Evolutionary conservation across 1,140 invertebrate genomes (phyloP).

Genomic region (Calliopsis andreniformis): DNA sequence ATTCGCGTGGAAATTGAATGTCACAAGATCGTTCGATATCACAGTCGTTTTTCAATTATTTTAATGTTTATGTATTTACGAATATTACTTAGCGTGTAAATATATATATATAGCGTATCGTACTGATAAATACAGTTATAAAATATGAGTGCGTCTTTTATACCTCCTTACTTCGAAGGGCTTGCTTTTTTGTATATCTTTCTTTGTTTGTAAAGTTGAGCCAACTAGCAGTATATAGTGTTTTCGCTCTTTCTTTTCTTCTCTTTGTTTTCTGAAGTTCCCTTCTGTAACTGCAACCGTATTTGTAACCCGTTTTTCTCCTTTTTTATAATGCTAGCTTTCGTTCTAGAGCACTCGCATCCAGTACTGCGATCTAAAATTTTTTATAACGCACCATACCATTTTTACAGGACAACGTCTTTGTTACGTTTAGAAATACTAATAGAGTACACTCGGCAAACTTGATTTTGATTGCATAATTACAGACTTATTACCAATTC

Average conservation of each 20-base stretch:
- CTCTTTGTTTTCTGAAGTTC: slow-evolving; percentile 40
- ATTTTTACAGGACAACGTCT: slow-evolving; percentile 66
- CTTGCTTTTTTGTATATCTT: slow-evolving; percentile 58
- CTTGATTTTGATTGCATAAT: too few relatives aligned
- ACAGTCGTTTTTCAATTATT: slow-evolving; percentile 80
- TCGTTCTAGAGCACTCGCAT: slow-evolving; percentile 50
- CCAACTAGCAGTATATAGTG: slow-evolving; percentile 43
- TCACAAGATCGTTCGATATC: slow-evolving; percentile 82
- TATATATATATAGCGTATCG: slow-evolving; percentile 77
- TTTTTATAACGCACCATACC: slow-evolving; percentile 56
- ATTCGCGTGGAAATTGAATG: slow-evolving; percentile 79
- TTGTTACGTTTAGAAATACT: slow-evolving; percentile 69
- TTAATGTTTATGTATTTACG: slow-evolving; percentile 79
- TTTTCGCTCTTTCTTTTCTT: slow-evolving; percentile 33
- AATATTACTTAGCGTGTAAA: slow-evolving; percentile 76
- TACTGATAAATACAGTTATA: slow-evolving; percentile 80
- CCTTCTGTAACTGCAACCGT: slow-evolving; percentile 80
- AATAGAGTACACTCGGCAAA: slow-evolving; percentile 33
- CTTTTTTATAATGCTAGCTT: slow-evolving; percentile 40
- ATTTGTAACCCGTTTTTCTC: slow-evolving; percentile 60
- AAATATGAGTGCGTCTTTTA: slow-evolving; percentile 76
- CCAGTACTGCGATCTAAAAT: slow-evolving; percentile 54
- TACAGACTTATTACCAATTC: too few relatives aligned
- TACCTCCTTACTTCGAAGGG: slow-evolving; percentile 47
- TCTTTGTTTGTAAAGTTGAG: slow-evolving; percentile 51